Base-by-base conservation (phyloP, 2,888 invertebrate species). In the Leucania comma region DNA sequence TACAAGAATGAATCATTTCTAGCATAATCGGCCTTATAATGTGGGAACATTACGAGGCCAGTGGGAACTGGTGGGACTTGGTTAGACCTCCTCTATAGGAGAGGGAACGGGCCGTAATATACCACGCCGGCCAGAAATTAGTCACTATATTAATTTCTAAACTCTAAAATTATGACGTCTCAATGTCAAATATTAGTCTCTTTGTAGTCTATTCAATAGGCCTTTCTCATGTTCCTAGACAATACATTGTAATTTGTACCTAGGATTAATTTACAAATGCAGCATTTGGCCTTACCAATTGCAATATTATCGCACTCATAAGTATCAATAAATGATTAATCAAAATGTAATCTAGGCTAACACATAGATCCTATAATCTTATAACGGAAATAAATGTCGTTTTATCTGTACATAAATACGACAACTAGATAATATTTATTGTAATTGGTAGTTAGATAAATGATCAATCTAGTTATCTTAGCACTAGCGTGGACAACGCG, bases 351-450 rank as follows among this genome's bases (percentile, higher is more conserved):
- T 48, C 50, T 60, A 60, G 51, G 26, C 38, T 50, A 58, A 26
- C 48, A 26, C 50, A 74, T 68, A 68, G 54, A 63, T 79, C 29
- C 22, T 46, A 32, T 35, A 66, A 56, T 68, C 58, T 59, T 12
- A 22, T 14, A 79, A 35, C 62, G 75, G 80, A 77, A 79, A 65
- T 24, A 60, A 72, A 54, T 51, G 35, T 59, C 50, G 22, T 42
- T 73, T 50, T 58, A 61, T 68, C 61, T 42, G 53, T 54, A 50
- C 48, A 73, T 67, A 76, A 73, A 76, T 22, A 66, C 38, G 58
- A 51, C n/a, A 48, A 26, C 38, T 38, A 50, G 73, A 54, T 68
- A 50, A 57, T 57, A 57, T 48, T 53, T 68, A 68, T 73, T 75
- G 53, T 59, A 53, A 68, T 68, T 73, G 53, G 24, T 32, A 32